Evolutionary conservation across 2,113 vertebrate species (phyloP).

Genomic region (Malurus alboscapulatus): DNA sequence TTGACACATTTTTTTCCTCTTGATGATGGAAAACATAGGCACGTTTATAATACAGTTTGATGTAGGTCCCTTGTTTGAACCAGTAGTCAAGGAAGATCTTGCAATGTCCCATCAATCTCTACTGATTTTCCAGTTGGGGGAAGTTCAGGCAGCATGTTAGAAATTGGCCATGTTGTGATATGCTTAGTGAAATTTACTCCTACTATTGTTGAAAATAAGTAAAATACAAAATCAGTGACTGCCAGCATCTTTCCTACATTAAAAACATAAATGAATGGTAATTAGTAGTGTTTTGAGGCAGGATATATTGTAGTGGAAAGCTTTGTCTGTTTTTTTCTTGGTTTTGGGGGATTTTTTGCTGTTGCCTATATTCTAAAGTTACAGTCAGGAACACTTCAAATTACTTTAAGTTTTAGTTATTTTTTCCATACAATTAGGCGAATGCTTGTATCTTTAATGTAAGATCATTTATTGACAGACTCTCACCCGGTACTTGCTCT

Average conservation of each 20-base stretch:
- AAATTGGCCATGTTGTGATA: not conserved
- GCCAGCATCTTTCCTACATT: not conserved
- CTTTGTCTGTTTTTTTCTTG: not conserved
- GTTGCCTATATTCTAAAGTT: not conserved
- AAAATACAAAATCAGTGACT: not conserved
- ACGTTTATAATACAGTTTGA: not conserved
- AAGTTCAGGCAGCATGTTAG: not conserved
- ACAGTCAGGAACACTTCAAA: not conserved
- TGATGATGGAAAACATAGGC: not conserved
- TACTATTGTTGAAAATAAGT: not conserved
- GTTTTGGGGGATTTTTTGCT: not conserved
- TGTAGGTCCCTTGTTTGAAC: not conserved
- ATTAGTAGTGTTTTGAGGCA: not conserved
- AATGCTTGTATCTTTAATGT: not conserved
- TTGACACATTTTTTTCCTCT: not conserved
- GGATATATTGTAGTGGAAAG: not conserved
- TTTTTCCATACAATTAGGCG: not conserved
- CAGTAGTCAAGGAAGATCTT: not conserved
- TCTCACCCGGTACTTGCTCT: not conserved
- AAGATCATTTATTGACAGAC: not conserved
- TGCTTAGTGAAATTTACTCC: not conserved
- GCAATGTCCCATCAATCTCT: not conserved
- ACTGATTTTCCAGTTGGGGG: not conserved
- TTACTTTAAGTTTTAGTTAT: not conserved
- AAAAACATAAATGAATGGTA: not conserved